Evolutionary conservation across 2,888 invertebrate species (phyloP).

Genomic region (Adelphocoris suturalis): DNA sequence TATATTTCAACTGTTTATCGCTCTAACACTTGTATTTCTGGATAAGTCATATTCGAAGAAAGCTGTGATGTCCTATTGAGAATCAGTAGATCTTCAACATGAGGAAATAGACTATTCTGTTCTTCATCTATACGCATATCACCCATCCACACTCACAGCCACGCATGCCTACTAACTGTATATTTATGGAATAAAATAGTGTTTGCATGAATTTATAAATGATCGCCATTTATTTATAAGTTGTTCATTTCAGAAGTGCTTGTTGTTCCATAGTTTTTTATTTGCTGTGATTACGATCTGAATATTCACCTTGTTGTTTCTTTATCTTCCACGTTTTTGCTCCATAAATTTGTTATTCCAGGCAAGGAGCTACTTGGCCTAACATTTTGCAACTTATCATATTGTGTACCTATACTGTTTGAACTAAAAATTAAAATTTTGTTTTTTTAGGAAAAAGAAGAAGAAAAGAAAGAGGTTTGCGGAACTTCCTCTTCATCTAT

Average conservation of each 20-base stretch:
- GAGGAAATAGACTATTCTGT: too few relatives aligned
- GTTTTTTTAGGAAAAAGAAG: slow-evolving; percentile 68
- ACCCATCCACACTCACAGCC: background rate
- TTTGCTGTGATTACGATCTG: too few relatives aligned
- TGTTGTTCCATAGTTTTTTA: too few relatives aligned
- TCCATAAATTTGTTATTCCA: background rate
- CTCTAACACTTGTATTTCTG: too few relatives aligned
- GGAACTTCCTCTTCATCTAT: slow-evolving; percentile 60
- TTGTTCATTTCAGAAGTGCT: too few relatives aligned
- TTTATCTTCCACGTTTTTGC: background rate
- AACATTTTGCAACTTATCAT: background rate
- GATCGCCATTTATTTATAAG: too few relatives aligned
- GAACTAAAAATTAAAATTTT: background rate
- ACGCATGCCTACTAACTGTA: background rate
- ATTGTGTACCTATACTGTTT: background rate
- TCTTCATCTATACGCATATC: background rate
- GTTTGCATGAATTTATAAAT: background rate
- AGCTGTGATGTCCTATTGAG: too few relatives aligned
- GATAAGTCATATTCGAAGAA: too few relatives aligned
- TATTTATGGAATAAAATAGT: background rate
- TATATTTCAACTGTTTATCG: too few relatives aligned
- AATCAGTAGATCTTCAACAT: too few relatives aligned
- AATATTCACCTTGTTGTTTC: background rate
- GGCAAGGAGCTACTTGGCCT: too few relatives aligned
- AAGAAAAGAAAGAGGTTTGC: slow-evolving; percentile 70